Conservation (phyloP, 2,888 invertebrate species). For the Eugnorisma glareosa region DNA sequence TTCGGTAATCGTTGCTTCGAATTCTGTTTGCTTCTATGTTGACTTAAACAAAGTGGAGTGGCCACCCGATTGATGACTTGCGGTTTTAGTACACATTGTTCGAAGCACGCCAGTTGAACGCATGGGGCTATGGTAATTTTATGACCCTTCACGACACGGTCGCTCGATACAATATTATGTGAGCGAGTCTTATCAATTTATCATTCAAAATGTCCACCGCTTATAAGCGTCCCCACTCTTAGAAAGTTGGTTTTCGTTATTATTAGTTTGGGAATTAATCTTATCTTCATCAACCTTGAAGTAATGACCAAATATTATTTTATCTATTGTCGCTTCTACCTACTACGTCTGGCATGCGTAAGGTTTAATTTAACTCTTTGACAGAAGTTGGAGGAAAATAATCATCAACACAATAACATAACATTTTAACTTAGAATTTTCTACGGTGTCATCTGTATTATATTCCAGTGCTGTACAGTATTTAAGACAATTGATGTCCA, state of each 20-base stretch:
- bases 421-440: constrained; percentile 33
- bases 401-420: neutral
- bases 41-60: constrained; percentile 31
- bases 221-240: constrained; percentile 3
- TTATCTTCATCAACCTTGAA: constrained; percentile 79
- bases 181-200: constrained; percentile 34
- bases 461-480: constrained; percentile 37
- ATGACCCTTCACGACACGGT: constrained; percentile 47
- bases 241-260: constrained; percentile 49
- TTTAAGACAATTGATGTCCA: constrained; percentile 57
- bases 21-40: constrained; percentile 52
- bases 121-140: constrained; percentile 66
- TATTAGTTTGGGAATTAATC: constrained; percentile 61
- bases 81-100: constrained; percentile 68
- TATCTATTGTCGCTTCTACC: constrained; percentile 55
- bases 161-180: constrained; percentile 36
- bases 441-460: constrained; percentile 33
- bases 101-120: constrained; percentile 60
- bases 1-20: constrained; percentile 22
- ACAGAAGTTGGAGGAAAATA: constrained; percentile 14
- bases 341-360: constrained; percentile 22
- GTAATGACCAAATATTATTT: constrained; percentile 71
- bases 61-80: constrained; percentile 69
- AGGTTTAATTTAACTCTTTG: neutral
- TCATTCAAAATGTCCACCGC: constrained; percentile 26